Percentiles rank a stretch among this genome's conserved stretches.
Conservation (phyloP, 1,140 invertebrate genomes). For the Vanessa tameamea region DNA sequence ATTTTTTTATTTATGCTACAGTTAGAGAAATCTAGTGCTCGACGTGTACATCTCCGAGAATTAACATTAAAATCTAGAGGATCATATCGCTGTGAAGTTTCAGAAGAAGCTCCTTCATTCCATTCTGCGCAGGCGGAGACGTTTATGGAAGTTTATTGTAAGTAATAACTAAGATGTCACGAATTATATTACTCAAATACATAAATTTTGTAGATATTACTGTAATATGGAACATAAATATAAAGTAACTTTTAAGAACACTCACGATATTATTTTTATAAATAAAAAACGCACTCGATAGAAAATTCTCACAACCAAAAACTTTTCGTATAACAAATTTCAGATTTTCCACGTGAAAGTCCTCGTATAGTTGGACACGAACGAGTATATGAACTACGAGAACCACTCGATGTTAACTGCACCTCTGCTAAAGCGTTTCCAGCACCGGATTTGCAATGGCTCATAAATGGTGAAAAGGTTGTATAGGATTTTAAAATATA, state of each 20-base stretch:
- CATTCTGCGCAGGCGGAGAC: slow-evolving; percentile 82
- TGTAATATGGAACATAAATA: too few relatives aligned
- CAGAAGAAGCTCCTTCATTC: slow-evolving; percentile 86
- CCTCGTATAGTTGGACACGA: slow-evolving; percentile 68
- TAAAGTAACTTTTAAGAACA: too few relatives aligned
- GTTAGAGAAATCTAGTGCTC: slow-evolving; percentile 81
- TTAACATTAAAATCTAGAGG: slow-evolving; percentile 84
- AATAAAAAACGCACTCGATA: too few relatives aligned
- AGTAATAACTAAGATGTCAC: slow-evolving; percentile 38
- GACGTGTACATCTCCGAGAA: slow-evolving; percentile 81
- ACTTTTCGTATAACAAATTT: slow-evolving; percentile 33
- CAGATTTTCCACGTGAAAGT: slow-evolving; percentile 68
- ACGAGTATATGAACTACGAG: slow-evolving; percentile 50
- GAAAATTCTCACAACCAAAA: too few relatives aligned
- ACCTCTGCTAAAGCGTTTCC: slow-evolving; percentile 69
- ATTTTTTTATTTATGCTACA: slow-evolving; percentile 42
- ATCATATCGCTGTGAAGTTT: slow-evolving; percentile 86
- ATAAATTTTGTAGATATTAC: too few relatives aligned
- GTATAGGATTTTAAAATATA: too few relatives aligned
- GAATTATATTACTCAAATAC: too few relatives aligned
- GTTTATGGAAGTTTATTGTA: slow-evolving; percentile 83
- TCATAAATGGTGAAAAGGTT: slow-evolving; percentile 68
- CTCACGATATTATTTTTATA: too few relatives aligned
- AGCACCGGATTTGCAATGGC: slow-evolving; percentile 67
- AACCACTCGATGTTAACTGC: slow-evolving; percentile 68